Evolutionary conservation across 2,113 vertebrate species (phyloP).

Genomic region (Centropus bengalensis): DNA sequence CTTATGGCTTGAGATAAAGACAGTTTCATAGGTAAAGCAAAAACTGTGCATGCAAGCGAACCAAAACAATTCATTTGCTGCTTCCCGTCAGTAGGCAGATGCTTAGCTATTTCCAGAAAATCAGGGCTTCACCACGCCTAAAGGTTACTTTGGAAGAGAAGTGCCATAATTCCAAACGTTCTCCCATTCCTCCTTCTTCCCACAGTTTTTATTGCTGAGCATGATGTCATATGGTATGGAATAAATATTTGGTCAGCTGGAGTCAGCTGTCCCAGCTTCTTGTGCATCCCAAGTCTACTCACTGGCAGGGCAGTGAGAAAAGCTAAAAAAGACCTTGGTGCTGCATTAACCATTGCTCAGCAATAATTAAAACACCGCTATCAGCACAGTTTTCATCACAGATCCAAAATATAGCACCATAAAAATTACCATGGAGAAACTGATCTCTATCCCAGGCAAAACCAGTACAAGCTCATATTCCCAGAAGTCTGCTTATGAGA

Average conservation of each 20-base stretch:
- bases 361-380: background rate
- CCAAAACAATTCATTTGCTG: background rate
- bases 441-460: background rate
- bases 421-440: background rate
- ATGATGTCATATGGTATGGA: accelerated
- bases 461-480: background rate
- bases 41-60: background rate
- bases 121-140: accelerated
- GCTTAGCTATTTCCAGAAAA: background rate
- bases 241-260: background rate
- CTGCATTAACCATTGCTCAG: background rate
- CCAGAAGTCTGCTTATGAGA: background rate
- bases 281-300: background rate
- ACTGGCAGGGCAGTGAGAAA: background rate
- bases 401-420: background rate
- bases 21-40: background rate
- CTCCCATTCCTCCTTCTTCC: background rate
- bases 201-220: background rate
- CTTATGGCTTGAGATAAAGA: background rate
- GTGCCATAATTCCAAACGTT: accelerated
- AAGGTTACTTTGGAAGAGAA: background rate
- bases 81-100: background rate
- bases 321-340: background rate
- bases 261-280: background rate
- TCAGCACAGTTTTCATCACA: background rate